Evolutionary conservation across 30 jellyfish, hydroid and myxozoan genomes (phyloP), one percentile per base, ranked within the genome.

Genomic region (Sanderia malayensis): DNA sequence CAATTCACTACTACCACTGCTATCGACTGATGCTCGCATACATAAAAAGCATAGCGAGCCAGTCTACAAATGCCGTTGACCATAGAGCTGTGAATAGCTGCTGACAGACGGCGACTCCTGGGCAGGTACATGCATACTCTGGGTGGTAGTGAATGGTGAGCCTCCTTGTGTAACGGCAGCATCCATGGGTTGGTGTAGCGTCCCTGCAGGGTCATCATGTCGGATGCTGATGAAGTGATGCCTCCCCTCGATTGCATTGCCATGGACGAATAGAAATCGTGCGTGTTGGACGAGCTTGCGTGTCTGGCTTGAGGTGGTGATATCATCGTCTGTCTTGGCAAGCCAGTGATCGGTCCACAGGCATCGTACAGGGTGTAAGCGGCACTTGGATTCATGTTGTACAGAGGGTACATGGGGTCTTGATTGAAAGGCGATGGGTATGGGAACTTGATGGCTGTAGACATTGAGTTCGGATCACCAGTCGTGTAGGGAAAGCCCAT

Each of bases 381-480:
- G 7, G 95, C 95, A 61, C 73, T 77, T 31, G 98, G 98, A 10
- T 27, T 45, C 92, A 83, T 76, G 73, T 84, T 94, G 82, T 92
- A 92, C 44, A 92, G 71, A 22, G 98, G 98, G 83, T 92, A 92
- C 98, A 92, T 92, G 10, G 96, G 93, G 26, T 92, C 98, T 69
- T 92, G 98, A 10, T 86, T 82, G 76, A 82, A 92, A 1, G 97
- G 91, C 10, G 81, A 59, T 1, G 98, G 98, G 66, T 92, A 92
- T 3, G 98, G 98, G 76, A 92, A 92, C 61, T 92, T 92, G 93
- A 92, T 92, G 10, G 87, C 82, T 1, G 94, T 15, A 17, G 96
- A 57, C 80, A 92, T 57, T 17, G 95, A 92, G 61, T 92, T 79
- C 9, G 95, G 95, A 44, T 92, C 98, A 8, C 91, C 87, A 6